These are phyloP conservation scores for Campopleginae sp. DNA, from an alignment of 2,888 invertebrate genomes.

Conservation along the genomic window DNA sequence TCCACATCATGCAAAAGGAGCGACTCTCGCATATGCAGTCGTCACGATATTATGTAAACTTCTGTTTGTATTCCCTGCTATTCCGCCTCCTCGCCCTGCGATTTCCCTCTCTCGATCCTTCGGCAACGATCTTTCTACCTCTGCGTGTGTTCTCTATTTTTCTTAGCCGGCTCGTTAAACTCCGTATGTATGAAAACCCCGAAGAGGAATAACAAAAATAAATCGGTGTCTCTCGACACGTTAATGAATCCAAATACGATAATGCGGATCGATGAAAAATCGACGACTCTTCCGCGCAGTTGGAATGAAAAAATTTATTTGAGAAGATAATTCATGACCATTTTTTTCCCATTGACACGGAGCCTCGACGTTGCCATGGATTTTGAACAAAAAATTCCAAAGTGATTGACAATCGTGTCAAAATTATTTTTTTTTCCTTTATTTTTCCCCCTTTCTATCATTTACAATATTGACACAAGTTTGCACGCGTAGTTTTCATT, in stretches of 20 bases:
- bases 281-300: not conserved
- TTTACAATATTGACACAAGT: constrained; percentile 18
- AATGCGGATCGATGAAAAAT: no score
- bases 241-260: not conserved
- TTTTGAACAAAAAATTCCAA: not conserved
- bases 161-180: not conserved
- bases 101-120: not conserved
- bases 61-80: constrained; percentile 49
- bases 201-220: not conserved
- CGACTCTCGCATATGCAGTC: constrained; percentile 54
- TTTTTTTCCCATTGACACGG: not conserved
- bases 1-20: constrained; percentile 54
- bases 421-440: not conserved
- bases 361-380: not conserved
- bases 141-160: not conserved
- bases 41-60: constrained; percentile 56
- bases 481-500: not conserved
- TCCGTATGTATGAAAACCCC: not conserved
- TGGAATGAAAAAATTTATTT: not conserved
- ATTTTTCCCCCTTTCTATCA: not conserved
- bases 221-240: not conserved
- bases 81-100: not conserved
- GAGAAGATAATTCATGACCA: not conserved
- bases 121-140: not conserved
- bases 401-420: constrained; percentile 3